Conservation (phyloP, 2,888 invertebrate species). For the Philonicus albiceps region DNA sequence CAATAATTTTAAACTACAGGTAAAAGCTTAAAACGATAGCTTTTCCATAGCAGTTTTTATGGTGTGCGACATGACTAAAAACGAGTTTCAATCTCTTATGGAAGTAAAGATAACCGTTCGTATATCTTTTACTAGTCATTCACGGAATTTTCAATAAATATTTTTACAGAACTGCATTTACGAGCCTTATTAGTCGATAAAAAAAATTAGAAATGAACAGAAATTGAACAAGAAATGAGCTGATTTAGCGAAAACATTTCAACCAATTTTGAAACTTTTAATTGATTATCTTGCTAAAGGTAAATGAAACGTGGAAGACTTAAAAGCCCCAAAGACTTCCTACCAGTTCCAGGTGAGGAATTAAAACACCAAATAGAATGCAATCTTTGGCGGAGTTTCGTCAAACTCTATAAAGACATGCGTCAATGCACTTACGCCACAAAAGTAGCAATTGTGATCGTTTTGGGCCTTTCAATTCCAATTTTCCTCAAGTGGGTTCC, state of each 20-base stretch:
- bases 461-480: neutral
- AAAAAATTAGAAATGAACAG: neutral
- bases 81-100: neutral
- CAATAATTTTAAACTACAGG: too few species aligned
- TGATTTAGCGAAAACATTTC: neutral
- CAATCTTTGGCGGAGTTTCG: neutral
- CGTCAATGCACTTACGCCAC: neutral
- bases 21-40: too few species aligned
- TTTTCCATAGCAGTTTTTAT: too few species aligned
- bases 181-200: neutral
- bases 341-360: neutral
- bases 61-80: neutral
- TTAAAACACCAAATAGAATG: neutral
- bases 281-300: neutral
- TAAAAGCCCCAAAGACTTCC: neutral
- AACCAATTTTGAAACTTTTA: neutral
- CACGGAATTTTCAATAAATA: neutral
- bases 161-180: neutral
- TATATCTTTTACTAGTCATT: neutral
- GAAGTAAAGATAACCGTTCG: neutral
- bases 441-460: neutral
- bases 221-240: neutral
- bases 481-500: neutral
- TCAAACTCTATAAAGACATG: neutral
- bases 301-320: neutral